Evolutionary conservation across 2,113 vertebrate genomes (phyloP).

Genomic region (Pipra filicauda): DNA sequence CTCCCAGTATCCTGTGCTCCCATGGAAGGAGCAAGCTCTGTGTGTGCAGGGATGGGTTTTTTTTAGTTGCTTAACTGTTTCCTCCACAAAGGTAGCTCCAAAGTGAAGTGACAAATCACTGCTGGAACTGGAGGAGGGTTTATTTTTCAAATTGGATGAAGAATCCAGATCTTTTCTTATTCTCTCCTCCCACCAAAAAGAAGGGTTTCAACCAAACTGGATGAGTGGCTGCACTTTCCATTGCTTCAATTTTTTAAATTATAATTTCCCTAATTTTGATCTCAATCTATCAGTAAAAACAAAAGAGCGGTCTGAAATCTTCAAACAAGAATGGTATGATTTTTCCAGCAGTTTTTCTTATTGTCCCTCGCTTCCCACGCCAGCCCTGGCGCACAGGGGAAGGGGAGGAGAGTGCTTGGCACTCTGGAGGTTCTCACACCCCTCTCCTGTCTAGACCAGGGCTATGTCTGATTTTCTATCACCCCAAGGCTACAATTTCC

Average conservation of each 20-base stretch:
- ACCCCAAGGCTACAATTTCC: constrained; percentile 55
- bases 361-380: constrained; percentile 55
- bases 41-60: neutral
- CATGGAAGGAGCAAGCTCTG: neutral
- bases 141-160: neutral
- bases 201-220: neutral
- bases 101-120: neutral
- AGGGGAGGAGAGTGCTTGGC: constrained; percentile 37
- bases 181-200: neutral
- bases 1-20: constrained; percentile 21
- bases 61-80: neutral
- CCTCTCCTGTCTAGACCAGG: constrained; percentile 59
- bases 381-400: neutral
- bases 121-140: neutral
- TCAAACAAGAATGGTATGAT: neutral
- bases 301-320: constrained; percentile 4
- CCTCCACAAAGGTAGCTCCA: neutral
- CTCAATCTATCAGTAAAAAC: constrained; percentile 37
- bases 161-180: neutral
- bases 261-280: constrained; percentile 35
- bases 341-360: constrained; percentile 31
- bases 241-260: neutral
- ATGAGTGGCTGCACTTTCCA: neutral
- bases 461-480: constrained; percentile 40
- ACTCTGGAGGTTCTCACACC: constrained; percentile 46